A percentile compares a stretch with the other conserved stretches of the same genome.
These are phyloP conservation scores for Egretta garzetta DNA, from an alignment of 2,113 vertebrate genomes.

Conservation along the genomic window DNA sequence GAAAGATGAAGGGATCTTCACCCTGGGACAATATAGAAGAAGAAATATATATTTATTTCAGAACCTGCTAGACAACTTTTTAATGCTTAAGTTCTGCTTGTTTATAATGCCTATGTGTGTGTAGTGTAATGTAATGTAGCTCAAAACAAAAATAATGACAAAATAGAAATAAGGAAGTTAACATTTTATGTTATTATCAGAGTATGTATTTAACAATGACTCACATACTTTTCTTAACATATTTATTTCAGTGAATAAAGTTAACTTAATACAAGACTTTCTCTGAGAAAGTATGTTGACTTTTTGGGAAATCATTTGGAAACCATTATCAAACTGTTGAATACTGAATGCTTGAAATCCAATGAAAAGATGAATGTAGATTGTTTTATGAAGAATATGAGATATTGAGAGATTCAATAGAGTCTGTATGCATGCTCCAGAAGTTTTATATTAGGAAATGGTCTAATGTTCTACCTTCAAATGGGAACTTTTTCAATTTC, in stretches of 20 bases:
- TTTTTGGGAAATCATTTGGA: conserved; percentile 20
- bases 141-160: background rate
- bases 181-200: background rate
- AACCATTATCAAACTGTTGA: background rate
- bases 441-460: conserved; percentile 23
- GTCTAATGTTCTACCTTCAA: background rate
- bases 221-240: background rate
- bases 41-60: background rate
- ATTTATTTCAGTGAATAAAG: background rate
- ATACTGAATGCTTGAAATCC: background rate
- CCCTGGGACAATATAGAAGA: background rate
- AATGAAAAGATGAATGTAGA: background rate
- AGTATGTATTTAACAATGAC: background rate
- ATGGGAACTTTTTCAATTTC: background rate
- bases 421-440: background rate
- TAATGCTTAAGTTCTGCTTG: background rate
- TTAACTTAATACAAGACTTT: background rate
- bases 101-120: background rate
- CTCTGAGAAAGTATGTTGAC: background rate
- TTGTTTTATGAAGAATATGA: background rate
- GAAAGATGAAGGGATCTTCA: background rate
- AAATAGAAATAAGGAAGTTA: background rate
- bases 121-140: background rate
- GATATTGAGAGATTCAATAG: background rate
- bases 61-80: background rate